Conservation (phyloP, 2,113 vertebrate species). For the Lamprotornis superbus region DNA sequence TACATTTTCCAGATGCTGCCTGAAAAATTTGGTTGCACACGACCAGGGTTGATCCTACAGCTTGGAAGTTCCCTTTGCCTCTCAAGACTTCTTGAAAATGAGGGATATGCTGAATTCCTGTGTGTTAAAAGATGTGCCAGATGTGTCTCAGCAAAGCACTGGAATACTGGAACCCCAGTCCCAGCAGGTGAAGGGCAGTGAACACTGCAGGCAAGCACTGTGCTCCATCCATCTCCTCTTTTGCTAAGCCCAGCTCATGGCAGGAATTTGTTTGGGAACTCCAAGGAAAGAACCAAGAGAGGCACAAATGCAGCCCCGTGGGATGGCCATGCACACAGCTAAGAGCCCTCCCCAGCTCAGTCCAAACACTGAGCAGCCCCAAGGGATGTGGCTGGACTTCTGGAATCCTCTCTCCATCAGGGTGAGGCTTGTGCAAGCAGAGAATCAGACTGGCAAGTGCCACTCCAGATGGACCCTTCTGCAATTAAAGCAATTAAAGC, state of each 20-base stretch:
- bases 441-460: not conserved
- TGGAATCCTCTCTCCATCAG: not conserved
- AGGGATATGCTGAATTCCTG: not conserved
- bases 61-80: not conserved
- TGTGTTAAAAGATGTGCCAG: rapidly evolving
- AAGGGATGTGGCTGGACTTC: not conserved
- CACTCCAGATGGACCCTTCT: not conserved
- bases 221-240: not conserved
- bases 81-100: not conserved
- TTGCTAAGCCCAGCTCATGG: not conserved
- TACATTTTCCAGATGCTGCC: slow-evolving; percentile 15
- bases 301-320: not conserved
- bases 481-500: not conserved
- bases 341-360: not conserved
- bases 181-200: not conserved
- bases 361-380: not conserved
- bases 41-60: not conserved
- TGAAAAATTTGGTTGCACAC: not conserved
- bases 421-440: not conserved
- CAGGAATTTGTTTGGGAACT: not conserved
- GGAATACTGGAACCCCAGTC: not conserved
- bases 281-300: not conserved
- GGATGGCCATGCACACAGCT: rapidly evolving
- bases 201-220: not conserved
- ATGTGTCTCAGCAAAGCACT: not conserved